A percentile compares a stretch with the other conserved stretches of the same genome.
phyloP scores from a whole-genome alignment of 2,113 vertebrate species.

The Lepus europaeus region DNA sequence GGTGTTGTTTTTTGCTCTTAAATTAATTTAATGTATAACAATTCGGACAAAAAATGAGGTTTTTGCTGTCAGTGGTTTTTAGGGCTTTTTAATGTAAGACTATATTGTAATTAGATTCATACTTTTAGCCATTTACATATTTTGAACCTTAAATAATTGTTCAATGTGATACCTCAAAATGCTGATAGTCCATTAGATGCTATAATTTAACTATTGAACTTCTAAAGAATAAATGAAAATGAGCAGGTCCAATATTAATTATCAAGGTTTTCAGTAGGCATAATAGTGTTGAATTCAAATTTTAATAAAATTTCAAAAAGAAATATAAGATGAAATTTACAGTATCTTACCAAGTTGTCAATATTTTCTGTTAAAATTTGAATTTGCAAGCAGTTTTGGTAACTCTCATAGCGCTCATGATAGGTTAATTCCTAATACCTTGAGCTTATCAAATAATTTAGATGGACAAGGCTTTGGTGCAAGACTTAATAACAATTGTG shows the following conservation, averaged over 20 bases:
- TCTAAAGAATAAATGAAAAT: constrained; percentile 62
- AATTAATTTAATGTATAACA: constrained; percentile 33
- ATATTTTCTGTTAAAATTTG: constrained; percentile 53
- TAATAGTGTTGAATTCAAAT: constrained; percentile 47
- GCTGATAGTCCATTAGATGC: constrained; percentile 39
- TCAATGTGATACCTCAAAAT: constrained; percentile 33
- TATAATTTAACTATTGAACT: constrained; percentile 59
- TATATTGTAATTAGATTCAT: constrained; percentile 32
- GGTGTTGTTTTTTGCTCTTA: not conserved
- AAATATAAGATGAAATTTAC: constrained; percentile 32
- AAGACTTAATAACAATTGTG: constrained; percentile 1
- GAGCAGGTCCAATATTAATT: constrained; percentile 56
- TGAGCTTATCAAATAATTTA: constrained; percentile 33
- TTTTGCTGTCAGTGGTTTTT: constrained; percentile 8
- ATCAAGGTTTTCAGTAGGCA: not conserved
- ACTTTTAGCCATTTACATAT: constrained; percentile 55
- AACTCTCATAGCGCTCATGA: not conserved
- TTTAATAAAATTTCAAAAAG: constrained; percentile 35
- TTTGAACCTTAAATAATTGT: constrained; percentile 17
- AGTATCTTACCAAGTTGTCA: constrained; percentile 10
- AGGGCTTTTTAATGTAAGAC: constrained; percentile 39
- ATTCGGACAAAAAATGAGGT: not conserved
- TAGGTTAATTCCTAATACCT: not conserved
- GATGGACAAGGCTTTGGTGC: constrained; percentile 9
- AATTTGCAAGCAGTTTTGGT: constrained; percentile 50